A percentile compares a stretch with the other conserved stretches of the same genome.
Conservation (phyloP, 2,797 vertebrate genomes). For the Atherinosoma microstoma region DNA sequence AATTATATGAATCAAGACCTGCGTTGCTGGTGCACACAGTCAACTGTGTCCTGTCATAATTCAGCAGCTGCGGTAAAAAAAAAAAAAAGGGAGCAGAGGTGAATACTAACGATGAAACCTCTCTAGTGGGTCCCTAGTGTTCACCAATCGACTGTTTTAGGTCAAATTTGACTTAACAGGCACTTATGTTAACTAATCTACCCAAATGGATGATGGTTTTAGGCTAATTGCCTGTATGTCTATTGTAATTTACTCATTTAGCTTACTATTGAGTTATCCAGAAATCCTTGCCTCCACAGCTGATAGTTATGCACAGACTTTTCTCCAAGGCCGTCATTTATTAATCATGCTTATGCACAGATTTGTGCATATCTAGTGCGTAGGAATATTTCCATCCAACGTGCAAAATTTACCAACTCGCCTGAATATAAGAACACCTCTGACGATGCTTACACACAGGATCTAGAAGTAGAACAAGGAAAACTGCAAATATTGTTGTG, state of each 20-base stretch:
- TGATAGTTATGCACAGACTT: conserved; percentile 33
- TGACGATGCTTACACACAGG: too few species aligned
- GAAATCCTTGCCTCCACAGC: conserved; percentile 30
- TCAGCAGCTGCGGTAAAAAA: conserved; percentile 23
- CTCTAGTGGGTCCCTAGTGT: conserved; percentile 1
- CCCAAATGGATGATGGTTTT: conserved; percentile 40
- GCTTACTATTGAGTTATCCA: conserved; percentile 44
- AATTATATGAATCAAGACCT: conserved; percentile 14
- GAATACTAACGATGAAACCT: not conserved
- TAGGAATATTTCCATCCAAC: too few species aligned
- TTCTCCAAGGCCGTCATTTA: conserved; percentile 5
- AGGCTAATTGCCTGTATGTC: conserved; percentile 32
- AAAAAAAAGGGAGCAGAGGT: not conserved
- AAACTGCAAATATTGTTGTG: too few species aligned
- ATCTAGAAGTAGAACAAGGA: too few species aligned
- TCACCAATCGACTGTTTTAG: conserved; percentile 6
- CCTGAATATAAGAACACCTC: too few species aligned
- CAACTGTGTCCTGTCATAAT: not conserved
- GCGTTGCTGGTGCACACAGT: not conserved
- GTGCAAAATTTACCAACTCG: too few species aligned
- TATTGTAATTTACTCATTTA: conserved; percentile 26
- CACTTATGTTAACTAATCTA: conserved; percentile 40
- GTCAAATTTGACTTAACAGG: conserved; percentile 33
- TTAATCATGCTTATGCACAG: too few species aligned
- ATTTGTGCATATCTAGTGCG: too few species aligned